Evolutionary conservation across 2,888 invertebrate species (phyloP).

Genomic region (Xylota segnis): DNA sequence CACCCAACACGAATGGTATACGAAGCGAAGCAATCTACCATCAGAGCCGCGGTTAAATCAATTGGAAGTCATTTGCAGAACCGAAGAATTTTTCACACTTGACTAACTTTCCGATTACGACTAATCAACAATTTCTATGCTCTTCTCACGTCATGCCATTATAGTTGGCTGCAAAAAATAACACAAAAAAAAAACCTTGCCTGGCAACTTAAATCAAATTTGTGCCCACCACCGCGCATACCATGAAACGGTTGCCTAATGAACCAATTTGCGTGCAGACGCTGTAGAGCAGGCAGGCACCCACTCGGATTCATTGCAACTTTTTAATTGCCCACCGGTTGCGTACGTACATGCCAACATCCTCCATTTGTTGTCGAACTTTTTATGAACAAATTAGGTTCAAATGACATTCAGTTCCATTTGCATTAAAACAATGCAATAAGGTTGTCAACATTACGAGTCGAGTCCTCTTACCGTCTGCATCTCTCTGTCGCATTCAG

Average conservation of each 20-base stretch:
- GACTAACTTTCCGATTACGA: conserved; percentile 56
- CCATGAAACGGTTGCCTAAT: conserved; percentile 62
- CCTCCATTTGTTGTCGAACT: conserved; percentile 53
- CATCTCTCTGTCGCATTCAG: conserved; percentile 44
- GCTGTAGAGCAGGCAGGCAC: conserved; percentile 52
- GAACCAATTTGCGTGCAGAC: conserved; percentile 65
- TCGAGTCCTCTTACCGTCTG: conserved; percentile 24
- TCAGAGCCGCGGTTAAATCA: conserved; percentile 63
- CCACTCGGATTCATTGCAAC: conserved; percentile 48
- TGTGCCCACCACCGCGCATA: conserved; percentile 42
- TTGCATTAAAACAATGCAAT: conserved; percentile 73
- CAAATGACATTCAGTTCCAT: conserved; percentile 66
- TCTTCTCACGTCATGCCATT: conserved; percentile 33
- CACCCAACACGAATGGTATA: conserved; percentile 33
- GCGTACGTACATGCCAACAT: conserved; percentile 51
- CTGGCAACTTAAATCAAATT: conserved; percentile 34
- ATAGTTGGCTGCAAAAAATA: neutral
- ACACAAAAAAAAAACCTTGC: too few species aligned
- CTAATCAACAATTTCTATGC: conserved; percentile 46
- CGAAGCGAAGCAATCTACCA: conserved; percentile 45
- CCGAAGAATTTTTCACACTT: conserved; percentile 70
- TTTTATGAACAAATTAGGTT: conserved; percentile 74
- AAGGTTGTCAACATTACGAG: conserved; percentile 70
- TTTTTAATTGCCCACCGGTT: conserved; percentile 71
- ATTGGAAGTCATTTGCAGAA: conserved; percentile 68